These are phyloP conservation scores for Coendou prehensilis DNA, from an alignment of 2,797 vertebrate genomes.

Conservation along the genomic window DNA sequence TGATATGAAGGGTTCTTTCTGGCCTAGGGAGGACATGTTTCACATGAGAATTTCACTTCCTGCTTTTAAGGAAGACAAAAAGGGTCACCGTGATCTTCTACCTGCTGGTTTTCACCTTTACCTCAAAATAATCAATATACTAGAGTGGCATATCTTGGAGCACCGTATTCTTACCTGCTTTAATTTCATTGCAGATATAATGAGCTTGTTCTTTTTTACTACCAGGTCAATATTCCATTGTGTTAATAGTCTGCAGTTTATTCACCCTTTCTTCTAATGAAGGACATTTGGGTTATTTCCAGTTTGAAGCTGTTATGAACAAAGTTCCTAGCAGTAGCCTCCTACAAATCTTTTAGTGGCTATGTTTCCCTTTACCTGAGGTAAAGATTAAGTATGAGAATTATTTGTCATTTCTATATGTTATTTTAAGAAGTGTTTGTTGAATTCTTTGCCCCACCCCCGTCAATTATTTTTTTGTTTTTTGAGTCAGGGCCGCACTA, in stretches of 20 bases:
- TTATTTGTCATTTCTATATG: not conserved
- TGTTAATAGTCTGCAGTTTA: not conserved
- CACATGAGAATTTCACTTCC: not conserved
- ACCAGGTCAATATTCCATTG: too few relatives aligned
- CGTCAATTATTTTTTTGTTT: too few relatives aligned
- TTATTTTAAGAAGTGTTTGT: not conserved
- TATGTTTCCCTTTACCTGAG: not conserved
- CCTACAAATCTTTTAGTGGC: not conserved
- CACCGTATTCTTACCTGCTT: too few relatives aligned
- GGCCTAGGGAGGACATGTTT: not conserved
- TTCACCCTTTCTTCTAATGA: not conserved
- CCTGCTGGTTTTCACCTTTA: not conserved
- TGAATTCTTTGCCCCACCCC: not conserved
- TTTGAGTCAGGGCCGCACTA: too few relatives aligned
- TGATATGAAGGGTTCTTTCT: too few relatives aligned
- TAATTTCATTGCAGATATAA: not conserved
- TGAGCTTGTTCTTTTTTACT: not conserved
- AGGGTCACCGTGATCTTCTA: not conserved
- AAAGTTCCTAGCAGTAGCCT: not conserved
- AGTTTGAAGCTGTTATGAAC: not conserved
- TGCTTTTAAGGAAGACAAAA: not conserved
- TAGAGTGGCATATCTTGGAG: not conserved
- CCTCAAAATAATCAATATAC: not conserved
- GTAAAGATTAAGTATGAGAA: not conserved
- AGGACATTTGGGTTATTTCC: not conserved